These are phyloP conservation scores for Parnassius orleans DNA, from an alignment of 2,888 invertebrate genomes.

Conservation along the genomic window DNA sequence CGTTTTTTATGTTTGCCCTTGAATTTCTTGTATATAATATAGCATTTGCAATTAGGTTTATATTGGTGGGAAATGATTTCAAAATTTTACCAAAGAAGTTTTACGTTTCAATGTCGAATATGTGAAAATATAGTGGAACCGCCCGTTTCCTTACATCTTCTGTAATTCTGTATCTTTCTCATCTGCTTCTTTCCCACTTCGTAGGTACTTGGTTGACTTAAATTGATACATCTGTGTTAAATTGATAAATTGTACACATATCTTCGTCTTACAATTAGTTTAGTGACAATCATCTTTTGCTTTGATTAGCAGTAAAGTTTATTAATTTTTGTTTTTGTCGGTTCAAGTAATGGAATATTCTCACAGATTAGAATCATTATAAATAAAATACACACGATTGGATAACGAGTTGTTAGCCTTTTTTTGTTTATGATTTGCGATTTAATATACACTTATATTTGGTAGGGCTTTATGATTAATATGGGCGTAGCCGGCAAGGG, in stretches of 20 bases:
- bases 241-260: slow-evolving; percentile 5
- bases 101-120: too few species aligned
- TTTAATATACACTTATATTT: slow-evolving; percentile 13
- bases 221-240: background rate
- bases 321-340: background rate
- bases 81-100: too few species aligned
- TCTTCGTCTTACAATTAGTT: slow-evolving; percentile 4
- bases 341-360: slow-evolving; percentile 5
- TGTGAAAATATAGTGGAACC: background rate
- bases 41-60: too few species aligned
- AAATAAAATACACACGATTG: slow-evolving; percentile 20
- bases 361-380: slow-evolving; percentile 13
- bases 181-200: background rate
- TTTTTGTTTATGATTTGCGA: slow-evolving; percentile 12
- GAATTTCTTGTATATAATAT: too few species aligned
- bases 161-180: background rate
- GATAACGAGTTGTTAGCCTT: slow-evolving; percentile 5
- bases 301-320: background rate
- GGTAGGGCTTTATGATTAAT: background rate
- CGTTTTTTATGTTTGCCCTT: too few species aligned
- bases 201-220: background rate
- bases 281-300: slow-evolving; percentile 3
- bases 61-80: too few species aligned
- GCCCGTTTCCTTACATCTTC: background rate
- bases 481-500: too few species aligned